Evolutionary conservation across 1,140 invertebrate species (phyloP), one percentile per base, ranked within the genome.

Genomic region (Colletes gigas): DNA sequence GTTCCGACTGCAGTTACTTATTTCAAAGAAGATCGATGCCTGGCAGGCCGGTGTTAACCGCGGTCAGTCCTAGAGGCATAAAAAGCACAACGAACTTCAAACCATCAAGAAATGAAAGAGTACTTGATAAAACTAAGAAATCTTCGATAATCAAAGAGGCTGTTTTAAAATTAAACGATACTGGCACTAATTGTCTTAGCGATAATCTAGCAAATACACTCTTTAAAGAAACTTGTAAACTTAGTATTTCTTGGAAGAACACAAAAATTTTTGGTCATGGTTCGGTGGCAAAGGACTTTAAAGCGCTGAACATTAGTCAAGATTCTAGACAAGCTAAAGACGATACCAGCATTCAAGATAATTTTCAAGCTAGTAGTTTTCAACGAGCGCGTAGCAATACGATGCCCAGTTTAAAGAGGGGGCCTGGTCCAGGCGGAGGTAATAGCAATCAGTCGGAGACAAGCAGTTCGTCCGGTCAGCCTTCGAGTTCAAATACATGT

Each of bases 331-430:
- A 87, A 72, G 88, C 82, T 10, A 93, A 93, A 52, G 92, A 93
- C 52, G 92, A 93, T 44, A 87, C 88, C 7, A 92, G 89, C 70
- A 89, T 93, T 66, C 73, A 78, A 15, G 90, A 91, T 15, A 88
- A 88, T 60, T 93, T 84, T 73, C 77, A 88, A n/a, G 69, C 89
- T 1, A 89, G 88, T 71, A 92, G 91, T 70, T 93, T 93, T 84
- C 91, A 91, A 73, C 89, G 93, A 6, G 91, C 90, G 17, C 86
- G 93, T 14, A 93, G 93, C 55, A 93, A 93, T 70, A 93, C 93
- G 3, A 93, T 93, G 92, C 93, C 93, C 55, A 93, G 91, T 72
- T 84, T 93, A 67, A 93, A 93, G 78, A 91, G 90, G 74, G 87
- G 87, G 44, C 89, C 90, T 6, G 88, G 89, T 21, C 89, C 89